These are phyloP conservation scores for Zootermopsis nevadensis DNA, from an alignment of 2,888 invertebrate species.

Conservation along the genomic window DNA sequence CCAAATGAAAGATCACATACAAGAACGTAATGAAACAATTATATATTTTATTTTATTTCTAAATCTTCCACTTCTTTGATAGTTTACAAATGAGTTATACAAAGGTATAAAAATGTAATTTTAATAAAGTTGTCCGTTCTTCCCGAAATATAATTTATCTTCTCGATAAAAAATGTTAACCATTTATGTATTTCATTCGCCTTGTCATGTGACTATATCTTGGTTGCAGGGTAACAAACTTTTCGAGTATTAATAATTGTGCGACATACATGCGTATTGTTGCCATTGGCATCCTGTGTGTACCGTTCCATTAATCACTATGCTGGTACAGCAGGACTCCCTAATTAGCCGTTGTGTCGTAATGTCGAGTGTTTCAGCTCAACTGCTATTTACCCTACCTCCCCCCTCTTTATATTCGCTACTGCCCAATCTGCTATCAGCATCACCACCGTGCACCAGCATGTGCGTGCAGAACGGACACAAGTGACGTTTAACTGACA, in stretches of 20 bases:
- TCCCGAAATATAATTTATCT: no score
- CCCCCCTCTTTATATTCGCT: constrained; percentile 28
- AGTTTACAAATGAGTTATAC: not conserved
- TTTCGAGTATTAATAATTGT: constrained; percentile 37
- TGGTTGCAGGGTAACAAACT: not conserved
- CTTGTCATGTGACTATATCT: constrained; percentile 16
- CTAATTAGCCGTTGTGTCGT: constrained; percentile 42
- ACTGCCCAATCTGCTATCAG: not conserved
- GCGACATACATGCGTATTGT: constrained; percentile 26
- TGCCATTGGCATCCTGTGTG: constrained; percentile 39
- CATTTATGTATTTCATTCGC: not conserved
- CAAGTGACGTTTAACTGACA: constrained; percentile 3
- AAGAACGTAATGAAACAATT: no score
- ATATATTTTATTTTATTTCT: no score
- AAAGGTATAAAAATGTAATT: not conserved
- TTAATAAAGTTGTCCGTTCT: not conserved
- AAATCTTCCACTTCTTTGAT: no score
- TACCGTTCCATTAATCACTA: constrained; percentile 39
- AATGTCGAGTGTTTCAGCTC: constrained; percentile 41
- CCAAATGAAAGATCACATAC: no score
- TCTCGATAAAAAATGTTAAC: no score
- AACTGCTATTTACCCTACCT: constrained; percentile 40
- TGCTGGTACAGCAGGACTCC: constrained; percentile 33
- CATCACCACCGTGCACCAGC: not conserved
- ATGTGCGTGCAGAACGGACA: constrained; percentile 15